These are phyloP conservation scores for Tyrannus savana DNA, from an alignment of 2,113 vertebrate species.

Conservation along the genomic window DNA sequence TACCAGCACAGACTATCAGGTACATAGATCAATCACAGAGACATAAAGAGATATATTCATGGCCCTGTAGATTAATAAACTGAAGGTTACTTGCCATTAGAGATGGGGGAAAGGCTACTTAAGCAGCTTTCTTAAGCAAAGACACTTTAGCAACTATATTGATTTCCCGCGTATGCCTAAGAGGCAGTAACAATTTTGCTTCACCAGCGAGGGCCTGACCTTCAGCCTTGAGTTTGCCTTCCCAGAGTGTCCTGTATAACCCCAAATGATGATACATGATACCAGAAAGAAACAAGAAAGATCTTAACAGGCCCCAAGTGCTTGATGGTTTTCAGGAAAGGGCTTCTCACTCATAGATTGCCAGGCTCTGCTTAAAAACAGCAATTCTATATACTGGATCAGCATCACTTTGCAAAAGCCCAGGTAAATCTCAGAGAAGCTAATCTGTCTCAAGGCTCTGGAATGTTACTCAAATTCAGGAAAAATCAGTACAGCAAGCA, in stretches of 20 bases:
- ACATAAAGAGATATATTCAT: not conserved
- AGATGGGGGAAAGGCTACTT: not conserved
- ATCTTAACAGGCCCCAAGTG: not conserved
- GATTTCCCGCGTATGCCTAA: not conserved
- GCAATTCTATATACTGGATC: not conserved
- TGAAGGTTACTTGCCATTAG: slow-evolving; percentile 6
- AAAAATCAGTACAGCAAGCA: not conserved
- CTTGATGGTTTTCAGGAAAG: not conserved
- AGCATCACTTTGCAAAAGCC: not conserved
- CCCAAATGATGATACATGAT: slow-evolving; percentile 5
- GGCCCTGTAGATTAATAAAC: slow-evolving; percentile 24
- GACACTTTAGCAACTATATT: slow-evolving; percentile 9
- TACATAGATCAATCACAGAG: not conserved
- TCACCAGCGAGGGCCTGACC: not conserved
- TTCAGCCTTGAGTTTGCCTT: not conserved
- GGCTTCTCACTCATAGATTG: not conserved
- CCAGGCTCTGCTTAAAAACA: not conserved
- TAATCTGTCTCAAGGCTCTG: not conserved
- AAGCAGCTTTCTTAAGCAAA: slow-evolving; percentile 13
- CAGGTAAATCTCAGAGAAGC: not conserved
- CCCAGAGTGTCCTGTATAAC: not conserved
- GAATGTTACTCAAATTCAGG: not conserved
- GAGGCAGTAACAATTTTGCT: slow-evolving; percentile 7
- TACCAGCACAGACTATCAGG: not conserved
- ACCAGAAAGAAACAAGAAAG: not conserved